phyloP scores from a whole-genome alignment of 2,113 vertebrate species.

The Theropithecus gelada region DNA sequence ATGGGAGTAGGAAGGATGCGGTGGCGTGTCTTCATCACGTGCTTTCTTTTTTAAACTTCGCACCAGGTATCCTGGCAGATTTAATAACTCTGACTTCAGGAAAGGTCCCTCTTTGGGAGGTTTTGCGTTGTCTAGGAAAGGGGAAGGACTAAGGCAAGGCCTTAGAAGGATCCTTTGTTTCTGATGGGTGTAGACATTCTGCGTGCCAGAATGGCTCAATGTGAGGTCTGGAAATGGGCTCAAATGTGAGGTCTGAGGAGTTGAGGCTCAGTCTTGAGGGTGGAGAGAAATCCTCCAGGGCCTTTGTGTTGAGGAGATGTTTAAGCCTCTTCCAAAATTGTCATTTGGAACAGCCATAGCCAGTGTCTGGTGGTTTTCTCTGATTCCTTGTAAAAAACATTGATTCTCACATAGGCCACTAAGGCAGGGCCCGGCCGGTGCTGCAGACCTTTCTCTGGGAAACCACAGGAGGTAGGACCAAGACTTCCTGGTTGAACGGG shows the following conservation, averaged over 20 bases:
- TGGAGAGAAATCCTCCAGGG: not conserved
- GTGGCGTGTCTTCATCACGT: not conserved
- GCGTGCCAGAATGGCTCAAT: not conserved
- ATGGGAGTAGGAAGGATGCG: fast-evolving
- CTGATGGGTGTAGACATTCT: not conserved
- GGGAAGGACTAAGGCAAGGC: not conserved
- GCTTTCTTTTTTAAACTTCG: not conserved
- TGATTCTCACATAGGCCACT: not conserved
- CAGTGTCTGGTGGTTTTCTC: not conserved
- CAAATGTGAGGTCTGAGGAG: not conserved
- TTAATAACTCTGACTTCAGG: not conserved
- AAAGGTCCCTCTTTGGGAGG: not conserved
- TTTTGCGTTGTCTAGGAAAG: not conserved
- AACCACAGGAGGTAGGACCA: not conserved
- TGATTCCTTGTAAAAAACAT: not conserved
- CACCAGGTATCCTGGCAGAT: fast-evolving
- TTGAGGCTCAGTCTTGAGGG: not conserved
- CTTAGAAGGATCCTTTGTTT: not conserved
- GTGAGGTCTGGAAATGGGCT: not conserved
- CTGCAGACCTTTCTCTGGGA: not conserved
- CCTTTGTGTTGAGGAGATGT: fast-evolving
- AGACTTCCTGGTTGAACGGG: not conserved
- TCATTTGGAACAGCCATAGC: not conserved
- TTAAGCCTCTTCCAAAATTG: not conserved
- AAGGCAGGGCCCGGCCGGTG: not conserved